Conservation (phyloP, 2,113 vertebrate genomes). For the Notarius quadriscutis region DNA sequence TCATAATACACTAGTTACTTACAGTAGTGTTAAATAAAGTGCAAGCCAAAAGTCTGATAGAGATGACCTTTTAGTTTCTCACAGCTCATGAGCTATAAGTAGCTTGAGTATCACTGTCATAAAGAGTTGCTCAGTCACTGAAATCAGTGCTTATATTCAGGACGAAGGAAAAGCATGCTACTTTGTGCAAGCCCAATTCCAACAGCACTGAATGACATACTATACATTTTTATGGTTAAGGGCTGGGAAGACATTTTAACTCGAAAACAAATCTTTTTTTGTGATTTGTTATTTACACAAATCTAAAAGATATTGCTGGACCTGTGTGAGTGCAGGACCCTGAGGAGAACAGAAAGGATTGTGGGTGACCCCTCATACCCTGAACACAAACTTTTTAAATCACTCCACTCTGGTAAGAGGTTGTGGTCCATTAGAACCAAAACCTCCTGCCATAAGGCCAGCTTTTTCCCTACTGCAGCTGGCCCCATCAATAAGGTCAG, state of each 20-base stretch:
- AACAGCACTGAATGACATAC: conserved; percentile 12
- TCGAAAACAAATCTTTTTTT: not conserved
- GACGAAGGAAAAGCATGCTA: conserved; percentile 32
- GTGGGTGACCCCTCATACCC: no score
- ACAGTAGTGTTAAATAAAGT: not conserved
- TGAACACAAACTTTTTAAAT: no score
- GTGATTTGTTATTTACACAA: not conserved
- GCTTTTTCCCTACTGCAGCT: no score
- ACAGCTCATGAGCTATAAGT: conserved; percentile 34
- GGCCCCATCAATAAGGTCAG: no score
- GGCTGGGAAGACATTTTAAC: not conserved
- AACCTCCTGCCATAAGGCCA: no score
- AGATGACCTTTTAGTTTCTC: conserved; percentile 14
- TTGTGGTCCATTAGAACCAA: no score
- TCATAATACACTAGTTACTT: not conserved
- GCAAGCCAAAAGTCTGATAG: conserved; percentile 12
- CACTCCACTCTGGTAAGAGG: no score
- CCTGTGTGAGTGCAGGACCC: no score
- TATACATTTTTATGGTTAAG: conserved; percentile 2
- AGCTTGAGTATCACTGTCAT: conserved; percentile 40
- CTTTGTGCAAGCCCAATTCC: conserved; percentile 14
- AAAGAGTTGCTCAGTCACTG: conserved; percentile 38
- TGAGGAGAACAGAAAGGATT: no score
- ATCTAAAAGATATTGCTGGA: not conserved
- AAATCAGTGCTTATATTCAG: conserved; percentile 37